Evolutionary conservation across 2,113 vertebrate species (phyloP).

Genomic region (Uropsilus gracilis): DNA sequence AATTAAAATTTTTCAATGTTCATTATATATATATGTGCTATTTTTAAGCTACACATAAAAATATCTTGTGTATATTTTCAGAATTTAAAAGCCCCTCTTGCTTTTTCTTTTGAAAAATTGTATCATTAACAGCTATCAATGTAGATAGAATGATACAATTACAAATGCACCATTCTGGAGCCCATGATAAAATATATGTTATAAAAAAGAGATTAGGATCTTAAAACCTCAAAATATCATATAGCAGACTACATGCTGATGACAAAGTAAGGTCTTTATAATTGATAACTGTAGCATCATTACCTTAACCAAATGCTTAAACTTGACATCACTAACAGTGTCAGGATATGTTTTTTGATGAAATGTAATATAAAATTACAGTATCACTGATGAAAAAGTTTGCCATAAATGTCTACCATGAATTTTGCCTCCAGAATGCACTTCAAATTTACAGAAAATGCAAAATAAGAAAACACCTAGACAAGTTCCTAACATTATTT

Average conservation of each 20-base stretch:
- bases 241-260: neutral
- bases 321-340: neutral
- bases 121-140: neutral
- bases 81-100: neutral
- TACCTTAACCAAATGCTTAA: neutral
- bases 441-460: neutral
- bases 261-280: neutral
- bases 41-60: slow-evolving; percentile 10
- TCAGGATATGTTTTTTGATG: neutral
- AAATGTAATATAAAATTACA: neutral
- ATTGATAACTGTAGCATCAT: neutral
- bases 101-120: neutral
- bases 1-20: neutral
- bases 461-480: slow-evolving; percentile 2
- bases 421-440: neutral
- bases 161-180: slow-evolving; percentile 4
- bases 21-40: neutral
- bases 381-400: neutral
- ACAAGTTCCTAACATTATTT: neutral
- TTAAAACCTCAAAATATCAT: neutral
- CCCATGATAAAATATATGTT: neutral
- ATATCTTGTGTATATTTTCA: slow-evolving; percentile 15
- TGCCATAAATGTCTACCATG: neutral
- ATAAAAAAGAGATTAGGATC: slow-evolving; percentile 7
- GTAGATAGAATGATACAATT: neutral